Conservation (phyloP, 2,888 invertebrate species). For the Pristionchus entomophagus region DNA sequence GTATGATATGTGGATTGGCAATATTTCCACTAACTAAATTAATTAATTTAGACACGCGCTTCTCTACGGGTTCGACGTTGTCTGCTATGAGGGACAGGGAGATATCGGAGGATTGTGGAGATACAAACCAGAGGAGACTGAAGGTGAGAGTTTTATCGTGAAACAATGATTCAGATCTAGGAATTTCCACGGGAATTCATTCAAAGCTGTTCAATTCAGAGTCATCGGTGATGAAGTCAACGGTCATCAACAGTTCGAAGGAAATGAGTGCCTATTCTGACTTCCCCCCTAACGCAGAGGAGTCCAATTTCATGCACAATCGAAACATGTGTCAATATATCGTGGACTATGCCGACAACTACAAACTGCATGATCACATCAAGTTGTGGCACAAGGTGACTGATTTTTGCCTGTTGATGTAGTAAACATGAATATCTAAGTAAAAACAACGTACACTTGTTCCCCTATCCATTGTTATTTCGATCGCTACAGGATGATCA, state of each 20-base stretch:
- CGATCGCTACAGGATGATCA: no score
- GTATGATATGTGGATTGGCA: no score
- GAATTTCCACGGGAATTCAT: no score
- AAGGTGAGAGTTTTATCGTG: constrained; percentile 41
- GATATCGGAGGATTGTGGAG: constrained; percentile 76
- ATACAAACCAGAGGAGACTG: constrained; percentile 61
- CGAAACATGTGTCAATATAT: constrained; percentile 62
- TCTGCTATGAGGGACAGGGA: constrained; percentile 75
- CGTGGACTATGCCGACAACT: constrained; percentile 68
- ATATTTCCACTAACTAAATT: no score
- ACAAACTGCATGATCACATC: constrained; percentile 64
- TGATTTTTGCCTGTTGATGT: no score
- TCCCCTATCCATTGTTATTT: no score
- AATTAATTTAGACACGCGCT: constrained; percentile 55
- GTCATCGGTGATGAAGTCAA: constrained; percentile 75
- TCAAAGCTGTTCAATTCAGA: no score
- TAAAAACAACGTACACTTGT: no score
- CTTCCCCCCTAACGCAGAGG: constrained; percentile 77
- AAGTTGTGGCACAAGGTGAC: constrained; percentile 55
- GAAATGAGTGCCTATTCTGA: constrained; percentile 76
- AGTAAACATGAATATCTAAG: no score
- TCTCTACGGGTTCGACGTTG: constrained; percentile 73
- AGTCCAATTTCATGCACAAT: constrained; percentile 78
- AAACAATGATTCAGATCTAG: no score
- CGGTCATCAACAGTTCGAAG: constrained; percentile 77